These are phyloP conservation scores for Tetrao urogallus DNA, from an alignment of 2,113 vertebrate species.

Conservation along the genomic window DNA sequence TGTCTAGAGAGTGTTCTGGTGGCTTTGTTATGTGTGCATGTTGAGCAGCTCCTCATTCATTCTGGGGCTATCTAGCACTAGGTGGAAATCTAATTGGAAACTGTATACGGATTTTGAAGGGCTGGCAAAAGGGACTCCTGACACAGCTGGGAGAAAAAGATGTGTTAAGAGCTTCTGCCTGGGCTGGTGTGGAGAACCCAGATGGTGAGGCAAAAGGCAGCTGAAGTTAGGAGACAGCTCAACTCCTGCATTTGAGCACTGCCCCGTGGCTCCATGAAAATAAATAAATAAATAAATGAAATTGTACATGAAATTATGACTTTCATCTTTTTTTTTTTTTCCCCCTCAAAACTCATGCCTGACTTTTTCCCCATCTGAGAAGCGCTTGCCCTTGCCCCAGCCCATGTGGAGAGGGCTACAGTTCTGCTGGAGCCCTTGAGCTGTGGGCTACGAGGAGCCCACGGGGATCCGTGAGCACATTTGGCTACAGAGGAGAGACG, in stretches of 20 bases:
- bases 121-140: neutral
- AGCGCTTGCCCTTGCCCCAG: neutral
- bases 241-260: neutral
- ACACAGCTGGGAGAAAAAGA: neutral
- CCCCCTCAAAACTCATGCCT: neutral
- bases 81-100: neutral
- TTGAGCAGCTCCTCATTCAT: neutral
- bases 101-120: neutral
- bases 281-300: too few species aligned
- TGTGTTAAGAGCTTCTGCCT: fast-evolving
- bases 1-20: neutral
- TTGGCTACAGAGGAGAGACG: neutral
- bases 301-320: too few species aligned
- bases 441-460: fast-evolving
- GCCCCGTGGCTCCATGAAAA: neutral
- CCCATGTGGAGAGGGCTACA: neutral
- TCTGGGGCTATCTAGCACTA: neutral
- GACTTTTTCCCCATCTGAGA: neutral
- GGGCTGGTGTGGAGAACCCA: neutral
- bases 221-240: neutral
- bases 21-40: neutral
- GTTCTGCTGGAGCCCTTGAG: neutral
- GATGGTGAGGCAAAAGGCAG: neutral
- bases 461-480: neutral
- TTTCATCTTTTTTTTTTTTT: neutral